Evolutionary conservation across 92 coral and sea anemone genomes (phyloP).

Genomic region (Hydrozoanthus gracilis): DNA sequence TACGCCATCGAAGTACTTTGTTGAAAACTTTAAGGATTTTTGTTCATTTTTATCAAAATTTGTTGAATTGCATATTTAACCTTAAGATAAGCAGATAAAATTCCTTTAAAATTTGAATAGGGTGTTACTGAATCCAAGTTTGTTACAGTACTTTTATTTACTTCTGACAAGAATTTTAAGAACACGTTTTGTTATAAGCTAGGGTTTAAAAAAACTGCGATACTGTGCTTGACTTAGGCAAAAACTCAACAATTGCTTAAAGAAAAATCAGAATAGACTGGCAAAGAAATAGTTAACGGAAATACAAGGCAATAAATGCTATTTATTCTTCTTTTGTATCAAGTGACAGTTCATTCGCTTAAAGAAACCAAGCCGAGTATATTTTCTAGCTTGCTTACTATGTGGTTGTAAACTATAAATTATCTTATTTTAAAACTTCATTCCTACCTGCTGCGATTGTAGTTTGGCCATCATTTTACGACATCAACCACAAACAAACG

Average conservation of each 20-base stretch:
- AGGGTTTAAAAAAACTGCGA: background rate
- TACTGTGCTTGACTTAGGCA: no score
- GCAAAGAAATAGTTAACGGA: no score
- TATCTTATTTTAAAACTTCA: background rate
- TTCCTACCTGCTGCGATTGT: background rate
- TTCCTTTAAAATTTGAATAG: background rate
- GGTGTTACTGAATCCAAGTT: background rate
- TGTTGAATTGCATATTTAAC: background rate
- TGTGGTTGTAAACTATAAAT: background rate
- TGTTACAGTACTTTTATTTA: background rate
- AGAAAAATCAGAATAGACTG: no score
- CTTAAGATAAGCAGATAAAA: background rate
- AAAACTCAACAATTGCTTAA: no score
- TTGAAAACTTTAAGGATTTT: background rate
- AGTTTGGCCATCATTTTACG: background rate
- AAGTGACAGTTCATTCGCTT: background rate
- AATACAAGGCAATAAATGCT: no score
- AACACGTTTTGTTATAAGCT: background rate
- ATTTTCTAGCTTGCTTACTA: background rate
- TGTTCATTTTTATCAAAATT: background rate
- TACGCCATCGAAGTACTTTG: background rate
- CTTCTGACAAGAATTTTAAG: background rate
- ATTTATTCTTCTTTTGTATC: no score
- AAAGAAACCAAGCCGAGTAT: background rate
- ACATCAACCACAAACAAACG: background rate